Base-by-base conservation (phyloP, 2,888 invertebrate species). In the Biston stratarius region DNA sequence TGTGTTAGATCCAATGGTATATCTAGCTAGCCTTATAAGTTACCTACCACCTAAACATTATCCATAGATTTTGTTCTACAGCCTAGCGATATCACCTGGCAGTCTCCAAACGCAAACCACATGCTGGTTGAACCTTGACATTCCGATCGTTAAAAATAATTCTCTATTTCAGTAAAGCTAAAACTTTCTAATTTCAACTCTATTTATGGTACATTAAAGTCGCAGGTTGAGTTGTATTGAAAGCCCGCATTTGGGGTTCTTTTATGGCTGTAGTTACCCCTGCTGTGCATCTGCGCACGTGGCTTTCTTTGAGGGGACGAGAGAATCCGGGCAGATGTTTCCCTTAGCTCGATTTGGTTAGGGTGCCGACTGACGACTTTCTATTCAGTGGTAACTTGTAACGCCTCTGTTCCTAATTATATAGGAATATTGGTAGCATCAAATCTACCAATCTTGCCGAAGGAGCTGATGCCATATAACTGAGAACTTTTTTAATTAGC, bases 71-170 rank as follows among this genome's bases (percentile, higher is more conserved):
- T 24, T 71, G 69, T 71, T 74, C 70, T 64, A 74, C 70, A 74
- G 74, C 72, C 78, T 76, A 84, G 80, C 78, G 75, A 80, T 84
- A 87, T 90, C 89, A 90, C 85, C 87, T 88, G 87, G 84, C 82
- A 83, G 83, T 86, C 80, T 84, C 78, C 77, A 80, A 89, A 87
- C 85, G 86, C 83, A 83, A 89, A 84, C 88, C 91, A 89, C 88
- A 88, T 90, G 89, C 86, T 87, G 83, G 83, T 87, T 81, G 84
- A 91, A 90, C 93, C 92, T 92, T 91, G 93, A 92, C 92, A 92
- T 94, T 92, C 93, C 89, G 77, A 81, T 82, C 83, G 90, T 88
- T 92, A 92, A 91, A 92, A 94, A 94, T 92, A 93, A 91, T 89
- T 86, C 85, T 89, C 89, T 90, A 91, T 91, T 93, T 91, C 78